phyloP scores from a whole-genome alignment of 2,797 vertebrate genomes.

The Telmatherina bonti region DNA sequence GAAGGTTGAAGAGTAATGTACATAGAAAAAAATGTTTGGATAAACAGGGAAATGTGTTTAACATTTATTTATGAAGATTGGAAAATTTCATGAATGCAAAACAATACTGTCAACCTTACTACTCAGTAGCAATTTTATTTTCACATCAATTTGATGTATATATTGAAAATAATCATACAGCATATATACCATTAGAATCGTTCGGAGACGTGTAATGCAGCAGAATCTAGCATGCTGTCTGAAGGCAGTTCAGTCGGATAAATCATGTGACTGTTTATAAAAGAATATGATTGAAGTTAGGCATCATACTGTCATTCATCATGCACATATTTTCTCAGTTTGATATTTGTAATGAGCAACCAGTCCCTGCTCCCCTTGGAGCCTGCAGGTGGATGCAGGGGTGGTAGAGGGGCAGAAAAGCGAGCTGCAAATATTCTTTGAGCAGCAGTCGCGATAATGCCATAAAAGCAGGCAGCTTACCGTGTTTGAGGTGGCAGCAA shows the following conservation, averaged over 20 bases:
- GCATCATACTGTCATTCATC: not conserved
- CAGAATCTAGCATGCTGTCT: not conserved
- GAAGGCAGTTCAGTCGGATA: not conserved
- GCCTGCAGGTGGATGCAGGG: not conserved
- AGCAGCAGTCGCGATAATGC: not conserved
- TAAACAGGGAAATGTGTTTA: not conserved
- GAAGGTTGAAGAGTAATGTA: not conserved
- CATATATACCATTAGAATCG: not conserved
- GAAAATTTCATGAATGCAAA: constrained; percentile 5
- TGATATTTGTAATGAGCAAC: not conserved
- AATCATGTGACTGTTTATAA: not conserved
- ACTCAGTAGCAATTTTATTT: not conserved
- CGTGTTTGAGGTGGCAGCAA: not conserved
- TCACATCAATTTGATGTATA: not conserved
- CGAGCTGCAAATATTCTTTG: not conserved
- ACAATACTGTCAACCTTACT: not conserved
- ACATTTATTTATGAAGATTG: not conserved
- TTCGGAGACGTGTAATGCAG: not conserved
- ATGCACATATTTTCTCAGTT: not conserved
- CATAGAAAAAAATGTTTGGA: not conserved
- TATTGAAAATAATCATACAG: not conserved
- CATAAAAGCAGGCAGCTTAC: not conserved
- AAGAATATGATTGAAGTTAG: not conserved
- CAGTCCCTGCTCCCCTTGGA: not conserved
- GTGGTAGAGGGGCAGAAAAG: not conserved